Conservation (phyloP, 1,140 invertebrate genomes). For the Drosophila grimshawi region DNA sequence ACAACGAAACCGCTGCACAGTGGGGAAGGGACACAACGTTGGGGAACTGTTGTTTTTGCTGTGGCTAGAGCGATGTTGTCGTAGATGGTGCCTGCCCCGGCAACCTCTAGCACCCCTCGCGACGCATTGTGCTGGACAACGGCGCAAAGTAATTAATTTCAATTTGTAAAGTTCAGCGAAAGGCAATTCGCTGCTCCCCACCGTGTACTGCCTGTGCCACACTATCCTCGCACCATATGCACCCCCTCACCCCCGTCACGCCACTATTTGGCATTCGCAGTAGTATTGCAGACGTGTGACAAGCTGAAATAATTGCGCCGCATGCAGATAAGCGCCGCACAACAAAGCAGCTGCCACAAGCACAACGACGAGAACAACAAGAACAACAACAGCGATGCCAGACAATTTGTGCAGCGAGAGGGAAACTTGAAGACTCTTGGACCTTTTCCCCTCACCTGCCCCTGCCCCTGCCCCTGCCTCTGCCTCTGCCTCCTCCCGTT, state of each 20-base stretch:
- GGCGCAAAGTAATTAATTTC: slow-evolving; percentile 76
- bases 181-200: slow-evolving; percentile 30
- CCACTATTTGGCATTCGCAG: background rate
- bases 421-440: slow-evolving; percentile 27
- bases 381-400: slow-evolving; percentile 38
- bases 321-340: slow-evolving; percentile 69
- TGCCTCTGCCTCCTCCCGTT: background rate
- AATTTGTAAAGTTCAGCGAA: slow-evolving; percentile 78
- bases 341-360: slow-evolving; percentile 49
- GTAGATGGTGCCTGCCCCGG: slow-evolving; percentile 5
- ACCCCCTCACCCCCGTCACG: background rate
- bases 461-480: background rate
- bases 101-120: background rate
- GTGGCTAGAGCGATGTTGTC: slow-evolving; percentile 5
- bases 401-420: slow-evolving; percentile 66
- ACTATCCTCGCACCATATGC: background rate
- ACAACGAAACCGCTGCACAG: slow-evolving; percentile 31
- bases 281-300: slow-evolving; percentile 56
- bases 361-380: slow-evolving; percentile 18
- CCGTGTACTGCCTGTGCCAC: no score
- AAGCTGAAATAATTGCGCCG: slow-evolving; percentile 77
- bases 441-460: background rate
- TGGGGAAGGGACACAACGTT: background rate
- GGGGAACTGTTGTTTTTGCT: background rate
- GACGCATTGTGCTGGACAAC: slow-evolving; percentile 42